Conservation (phyloP, 2,797 vertebrate species). For the Triplophysa yarkandensis region DNA sequence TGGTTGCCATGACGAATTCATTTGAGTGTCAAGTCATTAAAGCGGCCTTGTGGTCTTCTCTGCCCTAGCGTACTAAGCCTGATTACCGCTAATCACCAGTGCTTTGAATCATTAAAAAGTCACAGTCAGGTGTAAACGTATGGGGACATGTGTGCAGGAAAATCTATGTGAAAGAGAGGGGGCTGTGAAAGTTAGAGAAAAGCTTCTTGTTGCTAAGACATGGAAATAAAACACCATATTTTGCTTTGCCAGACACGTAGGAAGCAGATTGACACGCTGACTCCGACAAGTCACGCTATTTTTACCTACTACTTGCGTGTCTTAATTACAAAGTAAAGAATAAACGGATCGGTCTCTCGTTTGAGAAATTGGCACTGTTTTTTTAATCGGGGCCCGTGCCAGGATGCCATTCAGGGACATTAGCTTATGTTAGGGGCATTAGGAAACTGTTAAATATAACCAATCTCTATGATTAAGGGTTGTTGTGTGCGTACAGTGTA, state of each 20-base stretch:
- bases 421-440: conserved; percentile 40
- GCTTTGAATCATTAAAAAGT: conserved; percentile 52
- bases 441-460: too few species aligned
- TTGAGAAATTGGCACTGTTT: conserved; percentile 19
- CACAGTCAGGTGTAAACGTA: conserved; percentile 49
- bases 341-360: conserved; percentile 35
- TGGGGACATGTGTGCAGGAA: conserved; percentile 9
- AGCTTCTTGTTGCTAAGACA: conserved; percentile 30
- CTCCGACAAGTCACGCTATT: conserved; percentile 46
- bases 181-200: neutral
- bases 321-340: conserved; percentile 50
- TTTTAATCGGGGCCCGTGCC: conserved; percentile 30
- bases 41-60: conserved; percentile 52
- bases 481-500: too few species aligned
- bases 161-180: conserved; percentile 9
- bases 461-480: too few species aligned
- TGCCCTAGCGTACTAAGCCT: conserved; percentile 38
- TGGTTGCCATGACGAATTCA: conserved; percentile 67
- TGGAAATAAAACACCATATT: conserved; percentile 37
- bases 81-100: conserved; percentile 65
- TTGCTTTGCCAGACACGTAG: conserved; percentile 41
- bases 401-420: conserved; percentile 39
- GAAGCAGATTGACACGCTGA: conserved; percentile 46
- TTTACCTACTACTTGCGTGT: conserved; percentile 43
- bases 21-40: conserved; percentile 62